These are phyloP conservation scores for Archips xylosteana DNA, from an alignment of 2,888 invertebrate genomes.

Conservation along the genomic window DNA sequence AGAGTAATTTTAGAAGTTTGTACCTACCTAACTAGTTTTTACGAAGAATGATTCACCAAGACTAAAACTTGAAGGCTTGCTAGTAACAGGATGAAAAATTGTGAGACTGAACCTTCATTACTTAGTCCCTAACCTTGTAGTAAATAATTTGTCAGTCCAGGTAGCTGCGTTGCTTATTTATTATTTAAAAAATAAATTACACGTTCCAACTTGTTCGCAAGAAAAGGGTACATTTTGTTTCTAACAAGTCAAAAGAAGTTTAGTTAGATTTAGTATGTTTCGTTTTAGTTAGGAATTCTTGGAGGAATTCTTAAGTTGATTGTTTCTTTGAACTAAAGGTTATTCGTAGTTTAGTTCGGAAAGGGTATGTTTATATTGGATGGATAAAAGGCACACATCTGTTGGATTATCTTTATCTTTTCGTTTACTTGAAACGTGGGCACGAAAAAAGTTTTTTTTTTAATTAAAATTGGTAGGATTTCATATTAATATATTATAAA, in stretches of 20 bases:
- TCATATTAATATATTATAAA: too few relatives aligned
- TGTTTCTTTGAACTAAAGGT: conserved; percentile 50
- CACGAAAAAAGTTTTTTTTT: too few relatives aligned
- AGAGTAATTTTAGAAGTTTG: too few relatives aligned
- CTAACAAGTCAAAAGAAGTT: conserved; percentile 4
- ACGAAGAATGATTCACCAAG: neutral
- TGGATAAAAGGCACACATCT: neutral
- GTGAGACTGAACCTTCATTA: neutral
- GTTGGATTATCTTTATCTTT: neutral
- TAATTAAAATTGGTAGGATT: too few relatives aligned
- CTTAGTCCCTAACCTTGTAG: neutral
- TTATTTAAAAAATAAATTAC: conserved; percentile 6
- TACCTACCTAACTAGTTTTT: neutral
- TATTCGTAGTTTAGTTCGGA: conserved; percentile 37
- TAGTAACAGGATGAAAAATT: neutral
- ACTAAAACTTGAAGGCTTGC: neutral
- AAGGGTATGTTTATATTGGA: conserved; percentile 29
- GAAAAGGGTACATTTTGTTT: conserved; percentile 31
- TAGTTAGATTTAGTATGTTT: conserved; percentile 36
- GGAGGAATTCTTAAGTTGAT: conserved; percentile 47
- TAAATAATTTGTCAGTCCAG: neutral
- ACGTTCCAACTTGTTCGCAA: conserved; percentile 18
- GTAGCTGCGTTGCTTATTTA: neutral
- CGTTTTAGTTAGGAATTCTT: conserved; percentile 46
- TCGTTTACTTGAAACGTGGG: too few relatives aligned